Evolutionary conservation across 2,113 vertebrate genomes (phyloP).

Genomic region (Microcebus lehilahytsara): DNA sequence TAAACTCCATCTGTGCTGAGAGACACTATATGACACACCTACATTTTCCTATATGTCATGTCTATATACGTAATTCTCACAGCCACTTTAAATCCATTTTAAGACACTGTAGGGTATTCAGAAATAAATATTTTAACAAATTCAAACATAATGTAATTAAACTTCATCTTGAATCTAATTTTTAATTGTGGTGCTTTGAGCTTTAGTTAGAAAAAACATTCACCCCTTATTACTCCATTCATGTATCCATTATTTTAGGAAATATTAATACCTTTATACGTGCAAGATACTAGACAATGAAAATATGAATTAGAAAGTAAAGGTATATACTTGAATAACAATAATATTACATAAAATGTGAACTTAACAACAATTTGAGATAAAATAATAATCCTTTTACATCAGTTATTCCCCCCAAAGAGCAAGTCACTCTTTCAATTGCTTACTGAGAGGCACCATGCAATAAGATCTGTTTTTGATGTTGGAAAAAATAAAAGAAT

Average conservation of each 20-base stretch:
- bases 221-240: neutral
- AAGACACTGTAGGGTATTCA: neutral
- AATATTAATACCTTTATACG: neutral
- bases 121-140: slow-evolving; percentile 13
- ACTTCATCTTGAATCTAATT: neutral
- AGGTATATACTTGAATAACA: neutral
- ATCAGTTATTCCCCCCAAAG: neutral
- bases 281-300: neutral
- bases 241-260: neutral
- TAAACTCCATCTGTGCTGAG: neutral
- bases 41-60: neutral
- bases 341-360: neutral
- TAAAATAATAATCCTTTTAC: neutral
- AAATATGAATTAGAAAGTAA: neutral
- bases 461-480: neutral
- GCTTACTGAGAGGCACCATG: neutral
- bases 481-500: neutral
- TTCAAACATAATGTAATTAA: neutral
- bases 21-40: neutral
- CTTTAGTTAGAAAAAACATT: neutral
- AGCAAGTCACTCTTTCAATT: neutral
- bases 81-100: neutral
- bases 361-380: neutral
- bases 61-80: neutral
- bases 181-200: neutral